phyloP scores from a whole-genome alignment of 2,797 vertebrate genomes.

The Rhynchonycteris naso region DNA sequence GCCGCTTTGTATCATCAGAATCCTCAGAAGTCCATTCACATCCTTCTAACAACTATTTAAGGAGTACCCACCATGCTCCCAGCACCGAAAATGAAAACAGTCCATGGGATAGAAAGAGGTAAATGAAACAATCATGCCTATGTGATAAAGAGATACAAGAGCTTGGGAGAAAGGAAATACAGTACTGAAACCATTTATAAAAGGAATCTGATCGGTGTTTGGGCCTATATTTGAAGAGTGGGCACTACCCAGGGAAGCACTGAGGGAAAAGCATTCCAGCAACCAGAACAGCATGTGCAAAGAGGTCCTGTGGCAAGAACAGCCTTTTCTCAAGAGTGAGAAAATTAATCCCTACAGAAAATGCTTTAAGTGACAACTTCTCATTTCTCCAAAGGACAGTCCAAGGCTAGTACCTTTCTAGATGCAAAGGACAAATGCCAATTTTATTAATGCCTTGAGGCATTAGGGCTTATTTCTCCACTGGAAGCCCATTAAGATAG shows the following conservation, averaged over 20 bases:
- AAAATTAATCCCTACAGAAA: slow-evolving; percentile 24
- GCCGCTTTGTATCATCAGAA: background rate
- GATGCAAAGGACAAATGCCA: background rate
- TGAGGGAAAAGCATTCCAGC: background rate
- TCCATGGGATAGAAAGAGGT: background rate
- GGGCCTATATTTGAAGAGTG: background rate
- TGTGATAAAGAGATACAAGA: background rate
- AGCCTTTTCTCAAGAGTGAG: background rate
- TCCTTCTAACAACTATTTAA: background rate
- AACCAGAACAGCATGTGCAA: background rate
- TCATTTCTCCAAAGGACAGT: too few relatives aligned
- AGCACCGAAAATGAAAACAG: background rate
- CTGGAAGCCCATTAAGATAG: background rate
- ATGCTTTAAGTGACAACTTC: background rate
- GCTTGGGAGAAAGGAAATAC: background rate
- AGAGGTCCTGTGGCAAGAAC: background rate
- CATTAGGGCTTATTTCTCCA: background rate
- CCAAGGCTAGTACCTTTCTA: background rate
- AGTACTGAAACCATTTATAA: background rate
- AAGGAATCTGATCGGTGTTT: background rate
- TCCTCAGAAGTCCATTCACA: background rate
- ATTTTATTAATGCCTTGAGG: background rate
- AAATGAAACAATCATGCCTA: background rate
- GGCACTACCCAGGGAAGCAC: background rate
- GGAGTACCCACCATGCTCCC: background rate